Evolutionary conservation across 1,140 invertebrate species (phyloP).

Genomic region (Alviniconcha marisindica): DNA sequence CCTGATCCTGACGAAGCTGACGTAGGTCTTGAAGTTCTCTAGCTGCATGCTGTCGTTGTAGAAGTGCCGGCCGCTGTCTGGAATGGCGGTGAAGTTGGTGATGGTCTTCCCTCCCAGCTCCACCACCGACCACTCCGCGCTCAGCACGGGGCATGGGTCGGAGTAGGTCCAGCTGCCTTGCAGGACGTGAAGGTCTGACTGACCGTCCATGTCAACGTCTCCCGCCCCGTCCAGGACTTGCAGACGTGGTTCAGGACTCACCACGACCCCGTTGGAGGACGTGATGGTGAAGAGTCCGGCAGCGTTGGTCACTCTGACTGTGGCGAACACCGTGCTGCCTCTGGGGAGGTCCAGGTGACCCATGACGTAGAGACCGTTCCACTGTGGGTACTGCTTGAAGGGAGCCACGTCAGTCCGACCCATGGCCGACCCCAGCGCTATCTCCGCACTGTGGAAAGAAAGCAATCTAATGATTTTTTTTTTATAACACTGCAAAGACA

Average conservation of each 20-base stretch:
- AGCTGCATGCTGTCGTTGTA: conserved; percentile 51
- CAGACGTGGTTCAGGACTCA: conserved; percentile 46
- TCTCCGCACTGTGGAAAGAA: conserved; percentile 39
- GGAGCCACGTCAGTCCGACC: conserved; percentile 27
- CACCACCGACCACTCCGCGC: conserved; percentile 48
- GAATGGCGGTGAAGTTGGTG: conserved; percentile 33
- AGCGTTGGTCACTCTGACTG: conserved; percentile 48
- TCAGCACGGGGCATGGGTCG: conserved; percentile 46
- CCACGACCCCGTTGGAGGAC: conserved; percentile 39
- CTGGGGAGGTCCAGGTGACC: conserved; percentile 29
- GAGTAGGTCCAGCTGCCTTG: conserved; percentile 47
- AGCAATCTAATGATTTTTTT: background rate
- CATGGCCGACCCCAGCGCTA: conserved; percentile 34
- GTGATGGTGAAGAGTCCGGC: conserved; percentile 45
- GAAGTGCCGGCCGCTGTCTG: conserved; percentile 31
- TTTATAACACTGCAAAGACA: conserved; percentile 15
- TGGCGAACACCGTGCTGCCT: conserved; percentile 44
- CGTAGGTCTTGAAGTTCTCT: conserved; percentile 47
- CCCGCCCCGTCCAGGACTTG: conserved; percentile 52
- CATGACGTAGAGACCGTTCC: conserved; percentile 29
- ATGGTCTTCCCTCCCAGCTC: conserved; percentile 35
- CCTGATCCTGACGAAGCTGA: conserved; percentile 40
- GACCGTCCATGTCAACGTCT: conserved; percentile 38
- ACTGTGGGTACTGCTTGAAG: conserved; percentile 12
- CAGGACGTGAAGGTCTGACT: conserved; percentile 44